These are phyloP conservation scores for Oryzias celebensis DNA, from an alignment of 2,113 vertebrate genomes.

Conservation along the genomic window DNA sequence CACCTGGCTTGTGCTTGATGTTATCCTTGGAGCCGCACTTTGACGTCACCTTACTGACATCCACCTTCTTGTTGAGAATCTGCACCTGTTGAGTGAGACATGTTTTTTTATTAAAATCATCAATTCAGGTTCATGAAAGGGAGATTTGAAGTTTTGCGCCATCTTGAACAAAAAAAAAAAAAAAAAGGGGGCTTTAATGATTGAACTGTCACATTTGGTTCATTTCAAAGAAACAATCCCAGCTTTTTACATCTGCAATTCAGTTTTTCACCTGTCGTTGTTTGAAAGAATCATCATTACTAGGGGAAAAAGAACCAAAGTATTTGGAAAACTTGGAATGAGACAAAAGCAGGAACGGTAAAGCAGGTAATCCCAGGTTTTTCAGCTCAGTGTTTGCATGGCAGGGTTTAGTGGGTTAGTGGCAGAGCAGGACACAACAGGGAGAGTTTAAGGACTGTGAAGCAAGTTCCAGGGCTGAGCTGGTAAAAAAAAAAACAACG, in stretches of 20 bases:
- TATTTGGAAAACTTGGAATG: background rate
- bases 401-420: conserved; percentile 62
- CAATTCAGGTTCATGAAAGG: no score
- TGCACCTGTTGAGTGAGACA: conserved; percentile 82
- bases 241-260: no score
- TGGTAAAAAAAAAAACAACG: background rate
- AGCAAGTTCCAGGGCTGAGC: conserved; percentile 23
- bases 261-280: no score
- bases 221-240: no score
- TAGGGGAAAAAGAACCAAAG: background rate
- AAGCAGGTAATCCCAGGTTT: background rate
- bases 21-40: conserved; percentile 95
- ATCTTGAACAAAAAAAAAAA: background rate
- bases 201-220: no score
- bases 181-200: no score
- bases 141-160: background rate
- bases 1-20: conserved; percentile 94
- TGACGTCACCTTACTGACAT: conserved; percentile 92
- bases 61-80: conserved; percentile 93
- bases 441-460: conserved; percentile 17
- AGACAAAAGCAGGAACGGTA: background rate
- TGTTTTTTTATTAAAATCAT: background rate
- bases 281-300: background rate
- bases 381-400: background rate
- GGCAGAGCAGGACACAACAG: conserved; percentile 44